These are phyloP conservation scores for Hapalemur alaotrensis DNA, from an alignment of 2,797 vertebrate species.

Conservation along the genomic window DNA sequence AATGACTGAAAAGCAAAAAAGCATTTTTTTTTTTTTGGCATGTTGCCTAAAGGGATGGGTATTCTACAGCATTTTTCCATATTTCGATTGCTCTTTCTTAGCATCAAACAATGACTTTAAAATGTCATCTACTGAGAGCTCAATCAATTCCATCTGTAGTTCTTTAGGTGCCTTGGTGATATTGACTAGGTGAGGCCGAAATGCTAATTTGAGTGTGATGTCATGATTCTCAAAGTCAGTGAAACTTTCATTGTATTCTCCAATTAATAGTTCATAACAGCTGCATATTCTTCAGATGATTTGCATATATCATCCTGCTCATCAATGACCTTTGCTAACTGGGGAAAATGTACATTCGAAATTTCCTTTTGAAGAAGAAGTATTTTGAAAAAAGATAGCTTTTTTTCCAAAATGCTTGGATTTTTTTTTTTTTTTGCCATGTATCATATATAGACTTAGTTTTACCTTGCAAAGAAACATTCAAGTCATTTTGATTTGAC, in stretches of 20 bases:
- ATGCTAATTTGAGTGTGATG: background rate
- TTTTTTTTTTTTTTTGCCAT: background rate
- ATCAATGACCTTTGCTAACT: background rate
- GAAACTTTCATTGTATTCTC: background rate
- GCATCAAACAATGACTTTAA: background rate
- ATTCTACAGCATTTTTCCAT: background rate
- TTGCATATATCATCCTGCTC: background rate
- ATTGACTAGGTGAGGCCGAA: background rate
- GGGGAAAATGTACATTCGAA: background rate
- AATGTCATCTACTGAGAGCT: background rate
- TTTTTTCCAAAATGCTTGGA: background rate
- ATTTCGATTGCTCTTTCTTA: background rate
- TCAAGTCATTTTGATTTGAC: background rate
- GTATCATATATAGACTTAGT: background rate
- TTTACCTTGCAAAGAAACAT: background rate
- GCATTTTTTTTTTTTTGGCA: too few species aligned
- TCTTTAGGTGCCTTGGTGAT: background rate
- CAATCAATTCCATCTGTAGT: background rate
- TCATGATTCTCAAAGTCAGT: background rate
- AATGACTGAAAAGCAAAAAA: background rate
- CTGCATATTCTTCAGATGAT: background rate
- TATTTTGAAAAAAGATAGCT: background rate
- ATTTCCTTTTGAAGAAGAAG: background rate
- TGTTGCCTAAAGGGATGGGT: background rate
- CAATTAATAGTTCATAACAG: background rate